Evolutionary conservation across 2,113 vertebrate genomes (phyloP).

Genomic region (Chroicocephalus ridibundus): DNA sequence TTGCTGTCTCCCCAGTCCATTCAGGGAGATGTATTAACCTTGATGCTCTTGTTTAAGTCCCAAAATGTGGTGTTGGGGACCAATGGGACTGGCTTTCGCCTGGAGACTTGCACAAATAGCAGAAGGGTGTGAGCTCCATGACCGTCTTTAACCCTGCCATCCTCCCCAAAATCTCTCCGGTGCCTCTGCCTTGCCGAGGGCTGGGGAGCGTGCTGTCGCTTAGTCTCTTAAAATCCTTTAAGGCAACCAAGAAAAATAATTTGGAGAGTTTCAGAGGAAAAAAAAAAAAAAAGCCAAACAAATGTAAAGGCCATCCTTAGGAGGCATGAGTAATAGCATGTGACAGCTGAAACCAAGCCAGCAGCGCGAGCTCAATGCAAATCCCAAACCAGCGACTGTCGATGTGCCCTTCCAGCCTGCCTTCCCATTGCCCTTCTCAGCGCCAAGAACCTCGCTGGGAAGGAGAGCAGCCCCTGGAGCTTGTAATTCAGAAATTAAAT

Average conservation of each 20-base stretch:
- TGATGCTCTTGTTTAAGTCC: background rate
- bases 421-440: accelerated
- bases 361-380: accelerated
- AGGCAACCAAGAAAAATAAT: background rate
- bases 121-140: background rate
- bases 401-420: background rate
- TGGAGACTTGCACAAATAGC: background rate
- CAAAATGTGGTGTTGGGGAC: background rate
- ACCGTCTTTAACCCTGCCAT: background rate
- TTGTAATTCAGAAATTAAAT: background rate
- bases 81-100: background rate
- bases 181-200: accelerated
- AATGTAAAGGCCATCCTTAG: background rate
- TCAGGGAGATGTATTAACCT: background rate
- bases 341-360: background rate
- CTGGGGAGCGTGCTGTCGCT: background rate
- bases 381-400: background rate
- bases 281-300: too few relatives aligned
- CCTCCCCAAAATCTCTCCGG: background rate
- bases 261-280: background rate
- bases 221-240: background rate
- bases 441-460: background rate
- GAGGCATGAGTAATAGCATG: background rate
- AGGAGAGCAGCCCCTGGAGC: background rate
- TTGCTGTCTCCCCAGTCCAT: background rate